These are phyloP conservation scores for Ellobium chinense DNA, from an alignment of 2,888 invertebrate species.

Conservation along the genomic window DNA sequence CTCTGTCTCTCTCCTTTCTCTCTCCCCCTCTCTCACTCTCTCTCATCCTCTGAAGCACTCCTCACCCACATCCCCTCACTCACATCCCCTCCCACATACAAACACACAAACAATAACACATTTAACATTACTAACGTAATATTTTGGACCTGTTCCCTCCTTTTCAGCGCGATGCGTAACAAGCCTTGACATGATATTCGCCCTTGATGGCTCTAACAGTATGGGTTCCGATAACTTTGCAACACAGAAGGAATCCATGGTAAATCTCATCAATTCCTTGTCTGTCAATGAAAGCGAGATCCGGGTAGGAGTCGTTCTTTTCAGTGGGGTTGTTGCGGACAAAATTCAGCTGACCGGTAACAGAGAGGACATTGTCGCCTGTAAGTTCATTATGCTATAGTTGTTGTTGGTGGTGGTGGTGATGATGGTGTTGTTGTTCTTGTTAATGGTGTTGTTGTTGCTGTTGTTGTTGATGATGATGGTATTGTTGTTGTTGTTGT, in stretches of 20 bases:
- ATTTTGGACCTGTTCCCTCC: background rate
- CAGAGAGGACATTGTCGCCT: background rate
- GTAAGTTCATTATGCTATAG: conserved; percentile 26
- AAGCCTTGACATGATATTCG: conserved; percentile 29
- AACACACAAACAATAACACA: too few relatives aligned
- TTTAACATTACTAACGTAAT: too few relatives aligned
- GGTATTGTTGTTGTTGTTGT: too few relatives aligned
- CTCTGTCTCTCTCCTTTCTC: background rate
- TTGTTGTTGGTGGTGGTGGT: too few relatives aligned
- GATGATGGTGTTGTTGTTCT: too few relatives aligned
- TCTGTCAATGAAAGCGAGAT: conserved; percentile 19
- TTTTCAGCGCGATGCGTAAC: too few relatives aligned
- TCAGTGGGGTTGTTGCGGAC: background rate
- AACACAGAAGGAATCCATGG: background rate
- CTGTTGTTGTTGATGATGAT: too few relatives aligned
- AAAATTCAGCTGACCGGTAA: conserved; percentile 11
- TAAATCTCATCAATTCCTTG: background rate
- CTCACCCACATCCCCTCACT: too few relatives aligned
- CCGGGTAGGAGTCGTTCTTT: conserved; percentile 30
- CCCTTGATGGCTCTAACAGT: conserved; percentile 45
- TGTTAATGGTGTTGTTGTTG: too few relatives aligned
- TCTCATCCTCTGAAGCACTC: too few relatives aligned
- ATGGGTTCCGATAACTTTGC: conserved; percentile 28
- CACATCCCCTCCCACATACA: too few relatives aligned
- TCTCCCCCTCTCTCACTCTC: background rate